Conservation (phyloP, 53 echinoderm and acorn worm genomes). For the Antedon mediterranea region DNA sequence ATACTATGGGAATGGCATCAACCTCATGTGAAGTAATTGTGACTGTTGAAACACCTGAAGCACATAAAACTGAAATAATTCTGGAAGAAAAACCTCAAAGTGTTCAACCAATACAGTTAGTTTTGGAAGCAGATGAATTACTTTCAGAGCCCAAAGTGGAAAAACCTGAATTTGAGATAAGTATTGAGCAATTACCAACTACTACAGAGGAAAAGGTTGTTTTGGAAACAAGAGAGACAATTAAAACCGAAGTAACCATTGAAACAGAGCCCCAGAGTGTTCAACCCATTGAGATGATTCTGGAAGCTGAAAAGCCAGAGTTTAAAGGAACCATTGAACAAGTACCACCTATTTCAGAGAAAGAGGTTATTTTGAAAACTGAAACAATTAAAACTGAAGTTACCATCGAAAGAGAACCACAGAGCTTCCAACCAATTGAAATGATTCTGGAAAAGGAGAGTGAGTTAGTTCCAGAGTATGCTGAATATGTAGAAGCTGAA, state of each 20-base stretch:
- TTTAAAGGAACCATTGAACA: constrained; percentile 10
- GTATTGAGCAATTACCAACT: constrained; percentile 12
- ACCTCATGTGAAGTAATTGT: constrained; percentile 26
- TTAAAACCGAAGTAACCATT: constrained; percentile 8
- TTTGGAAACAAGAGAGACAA: constrained; percentile 11
- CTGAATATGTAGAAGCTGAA: too few species aligned
- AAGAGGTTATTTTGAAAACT: too few species aligned
- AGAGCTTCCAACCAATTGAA: constrained; percentile 39
- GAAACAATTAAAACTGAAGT: constrained; percentile 7
- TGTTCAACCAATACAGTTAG: neutral
- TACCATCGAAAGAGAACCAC: constrained; percentile 6
- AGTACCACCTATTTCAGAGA: neutral
- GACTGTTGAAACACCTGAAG: constrained; percentile 20
- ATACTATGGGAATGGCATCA: neutral
- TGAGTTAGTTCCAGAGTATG: too few species aligned
- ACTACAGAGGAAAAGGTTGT: constrained; percentile 31
- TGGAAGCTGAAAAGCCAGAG: too few species aligned
- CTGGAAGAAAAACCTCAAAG: constrained; percentile 11
- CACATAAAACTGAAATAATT: constrained; percentile 25
- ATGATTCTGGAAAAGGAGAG: constrained; percentile 32
- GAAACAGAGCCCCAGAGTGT: too few species aligned
- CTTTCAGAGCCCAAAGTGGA: too few species aligned
- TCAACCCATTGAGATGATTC: too few species aligned
- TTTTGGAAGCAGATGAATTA: too few species aligned
- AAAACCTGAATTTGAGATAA: constrained; percentile 10